Percentiles rank a stretch among this genome's conserved stretches.
phyloP scores from a whole-genome alignment of 2,797 vertebrate genomes.

The Sebastes matsubarae region DNA sequence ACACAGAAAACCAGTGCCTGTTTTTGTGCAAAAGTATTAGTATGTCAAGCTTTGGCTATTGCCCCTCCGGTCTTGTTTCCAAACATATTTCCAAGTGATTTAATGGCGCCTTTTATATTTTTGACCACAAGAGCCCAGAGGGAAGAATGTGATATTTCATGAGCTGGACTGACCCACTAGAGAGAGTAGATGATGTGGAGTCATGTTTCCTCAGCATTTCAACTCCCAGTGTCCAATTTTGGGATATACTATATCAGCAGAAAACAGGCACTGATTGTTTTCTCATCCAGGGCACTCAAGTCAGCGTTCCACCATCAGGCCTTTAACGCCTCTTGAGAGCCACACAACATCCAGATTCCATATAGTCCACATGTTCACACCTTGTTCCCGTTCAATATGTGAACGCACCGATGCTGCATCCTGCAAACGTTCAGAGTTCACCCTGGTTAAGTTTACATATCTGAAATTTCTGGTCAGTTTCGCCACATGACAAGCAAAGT shows the following conservation, averaged over 20 bases:
- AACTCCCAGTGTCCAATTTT: background rate
- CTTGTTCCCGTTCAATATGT: background rate
- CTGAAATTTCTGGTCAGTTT: background rate
- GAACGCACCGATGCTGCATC: background rate
- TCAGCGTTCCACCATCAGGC: background rate
- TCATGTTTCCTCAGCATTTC: background rate
- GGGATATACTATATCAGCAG: background rate
- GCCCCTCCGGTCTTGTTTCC: background rate
- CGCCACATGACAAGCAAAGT: background rate
- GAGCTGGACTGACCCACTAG: background rate
- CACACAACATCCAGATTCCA: background rate
- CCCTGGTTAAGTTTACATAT: constrained; percentile 18
- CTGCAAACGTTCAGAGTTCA: background rate
- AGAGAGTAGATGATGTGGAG: background rate
- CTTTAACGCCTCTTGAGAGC: background rate
- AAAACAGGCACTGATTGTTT: background rate
- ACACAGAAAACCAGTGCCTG: background rate
- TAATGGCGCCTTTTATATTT: constrained; percentile 7
- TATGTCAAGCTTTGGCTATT: background rate
- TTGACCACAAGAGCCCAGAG: constrained; percentile 1
- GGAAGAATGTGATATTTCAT: background rate
- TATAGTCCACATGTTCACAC: background rate
- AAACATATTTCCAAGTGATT: constrained; percentile 13
- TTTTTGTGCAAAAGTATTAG: background rate
- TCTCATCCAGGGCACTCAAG: background rate